These are phyloP conservation scores for Xanthia icteritia DNA, from an alignment of 2,888 invertebrate genomes.

Conservation along the genomic window DNA sequence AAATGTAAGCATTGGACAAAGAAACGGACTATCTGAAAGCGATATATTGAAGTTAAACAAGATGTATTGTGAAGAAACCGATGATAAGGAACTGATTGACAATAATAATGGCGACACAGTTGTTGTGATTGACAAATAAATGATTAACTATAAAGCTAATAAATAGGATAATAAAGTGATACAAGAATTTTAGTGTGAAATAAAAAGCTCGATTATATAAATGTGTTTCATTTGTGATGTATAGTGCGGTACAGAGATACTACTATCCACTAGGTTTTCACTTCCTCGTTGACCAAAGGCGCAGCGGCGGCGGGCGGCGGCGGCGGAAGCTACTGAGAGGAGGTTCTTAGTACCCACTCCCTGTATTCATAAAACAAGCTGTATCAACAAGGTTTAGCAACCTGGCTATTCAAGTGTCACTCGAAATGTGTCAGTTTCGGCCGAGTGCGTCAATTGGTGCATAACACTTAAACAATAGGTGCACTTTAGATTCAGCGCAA, in stretches of 20 bases:
- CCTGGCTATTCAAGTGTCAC: slow-evolving; percentile 22
- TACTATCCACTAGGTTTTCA: background rate
- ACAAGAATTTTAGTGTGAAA: slow-evolving; percentile 37
- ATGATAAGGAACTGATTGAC: slow-evolving; percentile 49
- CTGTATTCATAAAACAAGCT: slow-evolving; percentile 11
- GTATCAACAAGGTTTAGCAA: slow-evolving; percentile 26
- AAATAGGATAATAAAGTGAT: slow-evolving; percentile 30
- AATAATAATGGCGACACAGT: slow-evolving; percentile 31
- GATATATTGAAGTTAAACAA: slow-evolving; percentile 83
- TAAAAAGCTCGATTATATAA: slow-evolving; percentile 43
- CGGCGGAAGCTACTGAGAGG: background rate
- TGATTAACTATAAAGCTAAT: slow-evolving; percentile 45
- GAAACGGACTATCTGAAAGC: slow-evolving; percentile 82
- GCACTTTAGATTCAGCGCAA: slow-evolving; percentile 39
- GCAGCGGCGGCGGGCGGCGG: no score
- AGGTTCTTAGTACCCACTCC: background rate
- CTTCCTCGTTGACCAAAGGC: background rate
- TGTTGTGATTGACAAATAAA: slow-evolving; percentile 44
- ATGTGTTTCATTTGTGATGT: slow-evolving; percentile 39
- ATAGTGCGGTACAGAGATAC: background rate
- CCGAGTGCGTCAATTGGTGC: slow-evolving; percentile 47
- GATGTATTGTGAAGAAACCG: slow-evolving; percentile 83
- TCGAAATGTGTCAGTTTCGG: slow-evolving; percentile 36
- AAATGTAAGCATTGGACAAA: slow-evolving; percentile 81
- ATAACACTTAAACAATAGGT: slow-evolving; percentile 41